Percentiles rank a stretch among this genome's conserved stretches.
phyloP scores from a whole-genome alignment of 2,888 invertebrate species.

The Tetramorium bicarinatum region DNA sequence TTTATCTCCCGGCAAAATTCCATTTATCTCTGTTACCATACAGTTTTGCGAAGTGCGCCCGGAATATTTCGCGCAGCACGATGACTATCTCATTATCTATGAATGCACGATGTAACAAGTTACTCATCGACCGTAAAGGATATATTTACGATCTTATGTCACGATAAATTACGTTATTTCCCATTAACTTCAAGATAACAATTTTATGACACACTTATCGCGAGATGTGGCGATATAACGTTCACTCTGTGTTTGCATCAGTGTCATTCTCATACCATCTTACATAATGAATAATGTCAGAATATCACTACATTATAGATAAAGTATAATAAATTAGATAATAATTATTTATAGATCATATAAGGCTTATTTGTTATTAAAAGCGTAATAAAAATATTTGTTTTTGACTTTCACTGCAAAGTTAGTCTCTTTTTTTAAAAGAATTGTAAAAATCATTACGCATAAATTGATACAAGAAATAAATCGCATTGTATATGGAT shows the following conservation, averaged over 20 bases:
- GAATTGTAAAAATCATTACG: not conserved
- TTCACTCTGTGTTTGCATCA: not conserved
- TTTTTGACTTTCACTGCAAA: not conserved
- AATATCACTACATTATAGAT: not conserved
- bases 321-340: not conserved
- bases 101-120: constrained; percentile 35
- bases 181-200: not conserved
- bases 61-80: constrained; percentile 38
- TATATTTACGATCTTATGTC: constrained; percentile 7
- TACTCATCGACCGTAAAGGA: constrained; percentile 17
- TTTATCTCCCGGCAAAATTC: constrained; percentile 51
- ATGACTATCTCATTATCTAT: constrained; percentile 49
- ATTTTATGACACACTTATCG: constrained; percentile 11
- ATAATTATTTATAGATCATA: not conserved
- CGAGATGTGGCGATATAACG: not conserved
- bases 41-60: constrained; percentile 43
- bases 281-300: not conserved
- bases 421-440: not conserved
- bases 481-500: not conserved
- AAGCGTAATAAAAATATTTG: not conserved
- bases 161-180: constrained; percentile 13
- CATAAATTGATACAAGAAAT: not conserved
- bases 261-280: not conserved
- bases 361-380: not conserved
- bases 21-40: constrained; percentile 50